phyloP scores from a whole-genome alignment of 2,113 vertebrate genomes.

The Festucalex cinctus region DNA sequence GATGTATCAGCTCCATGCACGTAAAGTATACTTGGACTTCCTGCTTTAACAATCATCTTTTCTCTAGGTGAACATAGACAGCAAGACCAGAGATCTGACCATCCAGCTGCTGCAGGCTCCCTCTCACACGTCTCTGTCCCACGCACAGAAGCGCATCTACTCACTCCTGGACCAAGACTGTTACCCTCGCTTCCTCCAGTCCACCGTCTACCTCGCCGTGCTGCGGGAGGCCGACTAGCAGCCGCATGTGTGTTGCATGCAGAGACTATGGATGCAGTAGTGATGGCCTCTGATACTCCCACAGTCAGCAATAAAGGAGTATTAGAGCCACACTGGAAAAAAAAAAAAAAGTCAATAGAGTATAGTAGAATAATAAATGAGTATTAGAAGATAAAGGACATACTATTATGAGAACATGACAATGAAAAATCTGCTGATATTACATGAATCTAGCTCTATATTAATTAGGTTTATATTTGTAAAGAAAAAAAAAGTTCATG shows the following conservation, averaged over 20 bases:
- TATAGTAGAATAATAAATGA: not conserved
- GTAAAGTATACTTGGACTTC: no score
- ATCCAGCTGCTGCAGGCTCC: conserved; percentile 71
- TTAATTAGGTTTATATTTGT: not conserved
- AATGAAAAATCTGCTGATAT: not conserved
- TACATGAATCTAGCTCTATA: not conserved
- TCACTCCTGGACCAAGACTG: conserved; percentile 74
- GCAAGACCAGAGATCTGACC: conserved; percentile 72
- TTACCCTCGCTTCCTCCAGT: conserved; percentile 77
- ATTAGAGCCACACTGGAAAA: not conserved
- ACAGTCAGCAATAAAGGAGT: not conserved
- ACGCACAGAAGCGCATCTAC: conserved; percentile 75
- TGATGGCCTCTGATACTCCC: not conserved
- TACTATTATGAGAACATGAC: not conserved
- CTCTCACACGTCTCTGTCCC: conserved; percentile 58
- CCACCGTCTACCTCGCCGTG: conserved; percentile 65
- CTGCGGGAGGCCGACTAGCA: conserved; percentile 48
- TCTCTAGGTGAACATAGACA: conserved; percentile 76
- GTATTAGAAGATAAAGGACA: not conserved
- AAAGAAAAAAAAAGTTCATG: no score
- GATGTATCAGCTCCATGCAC: no score
- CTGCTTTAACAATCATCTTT: not conserved
- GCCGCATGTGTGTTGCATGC: not conserved
- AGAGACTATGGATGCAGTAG: not conserved
- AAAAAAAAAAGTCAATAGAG: not conserved